Percentiles rank a stretch among this genome's conserved stretches.
These are phyloP conservation scores for Dipodomys spectabilis DNA, from an alignment of 2,113 vertebrate species.

Conservation along the genomic window DNA sequence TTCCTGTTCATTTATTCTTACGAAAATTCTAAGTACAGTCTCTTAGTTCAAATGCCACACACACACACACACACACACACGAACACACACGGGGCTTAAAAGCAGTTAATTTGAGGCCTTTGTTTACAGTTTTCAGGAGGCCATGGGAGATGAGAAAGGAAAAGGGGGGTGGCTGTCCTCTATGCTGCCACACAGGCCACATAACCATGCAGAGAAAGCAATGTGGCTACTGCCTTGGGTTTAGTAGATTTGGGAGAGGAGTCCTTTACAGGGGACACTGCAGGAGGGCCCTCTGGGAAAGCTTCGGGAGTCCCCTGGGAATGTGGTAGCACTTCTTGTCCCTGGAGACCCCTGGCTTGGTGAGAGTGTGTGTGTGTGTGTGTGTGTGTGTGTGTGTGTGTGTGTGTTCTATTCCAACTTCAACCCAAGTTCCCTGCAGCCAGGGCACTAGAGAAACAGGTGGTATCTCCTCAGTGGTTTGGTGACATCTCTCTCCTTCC, in stretches of 20 bases:
- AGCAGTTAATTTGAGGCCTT: no score
- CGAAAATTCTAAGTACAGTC: background rate
- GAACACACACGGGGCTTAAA: background rate
- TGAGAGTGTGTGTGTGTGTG: no score
- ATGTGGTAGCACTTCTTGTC: background rate
- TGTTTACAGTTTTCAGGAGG: background rate
- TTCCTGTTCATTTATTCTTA: background rate
- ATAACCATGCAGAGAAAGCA: background rate
- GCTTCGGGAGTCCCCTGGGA: background rate
- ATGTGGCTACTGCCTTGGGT: no score
- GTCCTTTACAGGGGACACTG: background rate
- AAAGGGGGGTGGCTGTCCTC: fast-evolving
- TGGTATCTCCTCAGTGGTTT: background rate
- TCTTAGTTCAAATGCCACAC: background rate
- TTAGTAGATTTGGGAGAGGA: background rate
- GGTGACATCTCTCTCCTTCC: no score
- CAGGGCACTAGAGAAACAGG: background rate
- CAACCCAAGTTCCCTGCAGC: background rate
- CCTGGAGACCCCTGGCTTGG: background rate
- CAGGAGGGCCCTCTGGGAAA: background rate
- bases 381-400: no score
- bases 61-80: no score
- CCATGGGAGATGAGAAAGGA: background rate
- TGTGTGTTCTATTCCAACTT: background rate
- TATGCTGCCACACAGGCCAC: background rate